Conservation (phyloP, 2,888 invertebrate genomes). For the Macrosiphum euphorbiae region DNA sequence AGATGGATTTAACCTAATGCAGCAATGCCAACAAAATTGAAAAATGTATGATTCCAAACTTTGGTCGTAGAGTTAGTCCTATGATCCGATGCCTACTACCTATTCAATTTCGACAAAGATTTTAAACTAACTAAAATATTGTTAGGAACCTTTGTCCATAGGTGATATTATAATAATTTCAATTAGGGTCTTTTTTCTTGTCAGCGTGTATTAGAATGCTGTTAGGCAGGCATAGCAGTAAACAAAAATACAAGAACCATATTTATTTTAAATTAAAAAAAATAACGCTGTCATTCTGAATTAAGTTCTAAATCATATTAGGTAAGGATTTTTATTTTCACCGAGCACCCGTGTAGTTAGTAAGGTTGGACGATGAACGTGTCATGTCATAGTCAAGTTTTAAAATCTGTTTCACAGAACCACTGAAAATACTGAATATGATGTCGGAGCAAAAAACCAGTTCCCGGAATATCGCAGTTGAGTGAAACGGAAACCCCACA, state of each 20-base stretch:
- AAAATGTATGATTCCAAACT: neutral
- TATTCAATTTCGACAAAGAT: neutral
- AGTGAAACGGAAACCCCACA: neutral
- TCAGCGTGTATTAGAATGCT: neutral
- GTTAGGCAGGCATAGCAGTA: neutral
- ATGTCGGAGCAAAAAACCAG: neutral
- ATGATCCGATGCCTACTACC: neutral
- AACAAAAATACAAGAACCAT: neutral
- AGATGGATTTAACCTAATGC: neutral
- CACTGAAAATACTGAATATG: neutral
- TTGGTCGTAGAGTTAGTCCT: neutral
- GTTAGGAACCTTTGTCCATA: neutral
- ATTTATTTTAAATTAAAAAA: neutral
- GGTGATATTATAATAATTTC: neutral
- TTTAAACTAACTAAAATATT: neutral
- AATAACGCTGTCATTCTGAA: neutral
- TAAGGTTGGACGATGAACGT: neutral
- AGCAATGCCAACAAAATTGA: too few species aligned
- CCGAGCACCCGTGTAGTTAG: neutral
- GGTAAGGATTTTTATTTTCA: neutral
- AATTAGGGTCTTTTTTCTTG: neutral
- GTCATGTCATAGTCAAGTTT: neutral
- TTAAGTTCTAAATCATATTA: neutral
- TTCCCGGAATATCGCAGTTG: neutral
- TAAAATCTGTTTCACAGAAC: neutral